These are phyloP conservation scores for Arrhopalites spinosus DNA, from an alignment of 2,888 invertebrate species.

Conservation along the genomic window DNA sequence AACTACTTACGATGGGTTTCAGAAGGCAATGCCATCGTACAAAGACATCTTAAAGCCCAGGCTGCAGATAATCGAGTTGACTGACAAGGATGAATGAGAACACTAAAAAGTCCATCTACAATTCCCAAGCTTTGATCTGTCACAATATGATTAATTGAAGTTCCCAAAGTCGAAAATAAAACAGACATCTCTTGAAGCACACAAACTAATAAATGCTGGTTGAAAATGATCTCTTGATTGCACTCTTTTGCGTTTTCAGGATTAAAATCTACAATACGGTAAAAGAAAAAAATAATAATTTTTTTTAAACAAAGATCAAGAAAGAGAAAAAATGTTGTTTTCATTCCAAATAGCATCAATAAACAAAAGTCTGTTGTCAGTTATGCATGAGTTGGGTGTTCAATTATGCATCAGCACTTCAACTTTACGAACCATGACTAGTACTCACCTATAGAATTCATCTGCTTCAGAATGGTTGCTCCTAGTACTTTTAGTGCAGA, in stretches of 20 bases:
- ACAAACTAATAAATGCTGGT: slow-evolving; percentile 89
- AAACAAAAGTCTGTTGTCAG: no score
- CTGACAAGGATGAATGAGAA: slow-evolving; percentile 86
- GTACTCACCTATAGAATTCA: slow-evolving; percentile 77
- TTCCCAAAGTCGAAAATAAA: slow-evolving; percentile 87
- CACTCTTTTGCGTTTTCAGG: slow-evolving; percentile 90
- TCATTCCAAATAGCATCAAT: no score
- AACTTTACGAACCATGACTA: no score
- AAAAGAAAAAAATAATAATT: not conserved
- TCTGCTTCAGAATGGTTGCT: slow-evolving; percentile 88
- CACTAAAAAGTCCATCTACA: slow-evolving; percentile 77
- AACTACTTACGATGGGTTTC: slow-evolving; percentile 62
- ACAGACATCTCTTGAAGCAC: slow-evolving; percentile 92
- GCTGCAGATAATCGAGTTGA: slow-evolving; percentile 92
- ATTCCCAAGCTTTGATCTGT: slow-evolving; percentile 81
- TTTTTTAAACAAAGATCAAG: no score
- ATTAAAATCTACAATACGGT: slow-evolving; percentile 71
- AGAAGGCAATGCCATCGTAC: slow-evolving; percentile 85
- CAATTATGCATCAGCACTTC: no score
- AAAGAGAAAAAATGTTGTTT: no score
- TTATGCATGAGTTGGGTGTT: no score
- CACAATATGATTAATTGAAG: slow-evolving; percentile 87
- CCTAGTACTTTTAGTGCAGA: slow-evolving; percentile 94
- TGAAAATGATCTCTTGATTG: slow-evolving; percentile 86
- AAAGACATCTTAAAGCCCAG: slow-evolving; percentile 90